These are phyloP conservation scores for Alca torda DNA, from an alignment of 2,797 vertebrate species.

Conservation along the genomic window DNA sequence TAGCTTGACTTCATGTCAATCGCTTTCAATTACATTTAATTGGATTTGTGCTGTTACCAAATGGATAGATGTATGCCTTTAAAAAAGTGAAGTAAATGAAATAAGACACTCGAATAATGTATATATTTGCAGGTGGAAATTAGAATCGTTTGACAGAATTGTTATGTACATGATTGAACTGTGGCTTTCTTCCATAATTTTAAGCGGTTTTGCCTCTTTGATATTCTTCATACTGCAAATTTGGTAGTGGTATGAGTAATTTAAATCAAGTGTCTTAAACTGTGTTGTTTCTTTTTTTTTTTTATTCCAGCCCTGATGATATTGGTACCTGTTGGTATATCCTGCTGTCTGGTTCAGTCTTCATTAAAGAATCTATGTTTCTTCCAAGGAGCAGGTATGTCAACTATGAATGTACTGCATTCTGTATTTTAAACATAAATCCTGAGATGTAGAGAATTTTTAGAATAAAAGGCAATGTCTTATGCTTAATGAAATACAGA, in stretches of 20 bases:
- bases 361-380: constrained; percentile 99
- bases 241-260: not conserved
- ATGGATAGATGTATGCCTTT: not conserved
- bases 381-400: constrained; percentile 96
- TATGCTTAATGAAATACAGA: not conserved
- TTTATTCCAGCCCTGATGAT: constrained; percentile 90
- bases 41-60: not conserved
- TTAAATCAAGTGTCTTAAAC: constrained; percentile 7
- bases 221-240: not conserved
- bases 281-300: not conserved
- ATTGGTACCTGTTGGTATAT: constrained; percentile 99
- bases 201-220: not conserved
- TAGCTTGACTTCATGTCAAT: not conserved
- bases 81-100: not conserved
- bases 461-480: not conserved
- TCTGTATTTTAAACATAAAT: not conserved
- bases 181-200: not conserved
- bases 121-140: not conserved
- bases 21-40: not conserved
- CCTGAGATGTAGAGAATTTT: not conserved
- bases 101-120: not conserved
- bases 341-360: constrained; percentile 96
- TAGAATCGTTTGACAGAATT: not conserved
- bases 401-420: not conserved
- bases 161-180: not conserved